Evolutionary conservation across 2,888 invertebrate genomes (phyloP), one percentile per base, ranked within the genome.

Genomic region (Oscheius sp.): DNA sequence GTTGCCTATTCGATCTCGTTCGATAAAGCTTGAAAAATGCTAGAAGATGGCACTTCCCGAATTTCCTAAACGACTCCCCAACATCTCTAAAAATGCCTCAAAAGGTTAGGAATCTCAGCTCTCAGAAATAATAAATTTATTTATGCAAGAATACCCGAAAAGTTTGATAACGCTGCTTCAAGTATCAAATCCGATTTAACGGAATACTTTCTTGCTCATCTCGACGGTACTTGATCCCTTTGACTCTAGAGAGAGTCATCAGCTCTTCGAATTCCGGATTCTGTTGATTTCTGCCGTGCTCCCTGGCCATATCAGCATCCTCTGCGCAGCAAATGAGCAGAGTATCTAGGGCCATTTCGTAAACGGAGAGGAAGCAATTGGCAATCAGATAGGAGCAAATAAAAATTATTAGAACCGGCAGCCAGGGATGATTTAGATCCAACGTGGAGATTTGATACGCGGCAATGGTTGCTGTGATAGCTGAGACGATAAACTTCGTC

Each of bases 311-410:
- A n/a, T 68, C 61, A 23, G 53, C 50, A 8, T 61, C 58, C 31
- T 68, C 68, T 10, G 61, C 58, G 48, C 50, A 50, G 87, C 96
- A 96, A 74, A 96, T 89, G 88, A 96, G 93, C 65, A 96, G 89
- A 0, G 96, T 94, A 87, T 96, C 95, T 6, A 96, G 92, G 10
- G 95, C 93, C 91, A 95, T 94, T 94, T 96, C 95, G 86, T 95
- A 96, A 3, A 96, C 90, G 5, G 95, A 94, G 65, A 96, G 90
- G 72, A 96, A 92, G 87, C 94, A 93, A 86, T 96, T 95, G 6
- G 95, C 93, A 75, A 96, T 93, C 52, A 68, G 48, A 31, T 68
- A 68, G n/a, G 68, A 45, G 29, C 58, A 61, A 20, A 68, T 17
- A 25, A 68, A 68, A n/a, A 68, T 29, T 10, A 68, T 1, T 1